Base-by-base conservation (phyloP, 2,113 vertebrate genomes). In the Crotalus viridis region DNA sequence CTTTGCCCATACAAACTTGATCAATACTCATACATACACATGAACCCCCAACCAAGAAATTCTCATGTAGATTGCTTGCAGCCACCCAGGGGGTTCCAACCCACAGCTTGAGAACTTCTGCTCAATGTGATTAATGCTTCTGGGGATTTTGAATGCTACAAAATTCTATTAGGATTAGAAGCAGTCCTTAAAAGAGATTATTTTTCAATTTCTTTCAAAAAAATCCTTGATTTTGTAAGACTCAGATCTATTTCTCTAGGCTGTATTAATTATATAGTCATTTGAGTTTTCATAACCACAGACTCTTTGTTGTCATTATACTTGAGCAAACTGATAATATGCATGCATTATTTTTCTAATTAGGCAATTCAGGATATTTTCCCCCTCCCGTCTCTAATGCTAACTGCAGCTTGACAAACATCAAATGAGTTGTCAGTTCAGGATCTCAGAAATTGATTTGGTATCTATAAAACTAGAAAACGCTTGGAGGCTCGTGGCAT, bases 171-270 rank as follows among this genome's bases (percentile, higher is more conserved):
- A 86, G 85, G 26, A 54, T 81, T n/a, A 19, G n/a, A n/a, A 87
- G 13, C 15, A 39, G 3, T 22, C 4, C n/a, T 89, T 17, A 21
- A 55, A 81, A 64, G 46, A 88, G 17, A 52, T 48, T n/a, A 56
- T 85, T 94, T 96, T 90, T 94, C 51, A n/a, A 90, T 57, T 94
- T 92, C 81, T 59, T 92, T 94, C 4, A 39, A 33, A 91, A 91
- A 51, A 91, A 91, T 19, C 51, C 10, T 10, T 46, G 26, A 5
- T 7, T 91, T 57, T 88, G 52, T 24, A 22, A 15, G 22, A 24
- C 61, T 93, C 94, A 51, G 57, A 7, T 96, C 96, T 94, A 61
- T 93, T 95, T 94, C 91, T 91, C 46, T 90, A 86, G 0, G 3
- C 12, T 28, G 22, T 93, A 94, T 94, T 92, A 52, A 91, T 92